These are phyloP conservation scores for Tenualosa thibaudeaui DNA, from an alignment of 2,797 vertebrate species.

Conservation along the genomic window DNA sequence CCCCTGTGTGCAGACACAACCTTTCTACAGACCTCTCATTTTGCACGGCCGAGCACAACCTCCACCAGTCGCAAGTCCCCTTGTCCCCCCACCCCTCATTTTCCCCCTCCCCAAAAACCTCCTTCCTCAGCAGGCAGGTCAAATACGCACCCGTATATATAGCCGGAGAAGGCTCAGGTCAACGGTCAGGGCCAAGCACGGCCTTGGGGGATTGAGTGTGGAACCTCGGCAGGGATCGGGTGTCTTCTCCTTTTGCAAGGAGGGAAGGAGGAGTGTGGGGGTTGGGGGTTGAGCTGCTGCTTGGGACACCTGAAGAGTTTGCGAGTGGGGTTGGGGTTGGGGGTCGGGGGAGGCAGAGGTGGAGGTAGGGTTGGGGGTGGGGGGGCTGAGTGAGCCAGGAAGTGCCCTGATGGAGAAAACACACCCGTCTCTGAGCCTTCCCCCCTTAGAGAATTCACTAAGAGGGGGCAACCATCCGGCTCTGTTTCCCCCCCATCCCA, in stretches of 20 bases:
- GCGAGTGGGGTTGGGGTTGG: not conserved
- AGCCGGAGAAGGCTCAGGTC: slow-evolving; percentile 55
- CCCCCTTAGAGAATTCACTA: slow-evolving; percentile 41
- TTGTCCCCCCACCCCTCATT: not conserved
- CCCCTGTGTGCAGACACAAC: slow-evolving; percentile 15
- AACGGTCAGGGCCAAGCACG: slow-evolving; percentile 55
- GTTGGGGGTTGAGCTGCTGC: slow-evolving; percentile 12
- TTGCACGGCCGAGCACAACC: slow-evolving; percentile 22
- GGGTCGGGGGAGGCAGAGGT: not conserved
- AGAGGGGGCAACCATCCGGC: slow-evolving; percentile 37
- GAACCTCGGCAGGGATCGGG: slow-evolving; percentile 44
- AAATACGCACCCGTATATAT: slow-evolving; percentile 63
- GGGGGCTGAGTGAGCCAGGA: slow-evolving; percentile 25
- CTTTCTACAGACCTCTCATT: slow-evolving; percentile 38
- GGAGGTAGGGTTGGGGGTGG: not conserved
- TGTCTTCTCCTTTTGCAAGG: slow-evolving; percentile 39
- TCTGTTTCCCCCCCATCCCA: slow-evolving; percentile 34
- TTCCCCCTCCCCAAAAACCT: slow-evolving; percentile 2
- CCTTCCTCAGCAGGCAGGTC: slow-evolving; percentile 53
- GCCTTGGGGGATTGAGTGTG: slow-evolving; percentile 40
- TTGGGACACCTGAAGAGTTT: slow-evolving; percentile 29
- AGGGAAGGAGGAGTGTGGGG: not conserved
- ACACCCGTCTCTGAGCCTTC: slow-evolving; percentile 38
- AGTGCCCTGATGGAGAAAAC: slow-evolving; percentile 46
- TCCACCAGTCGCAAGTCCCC: not conserved